A percentile compares a stretch with the other conserved stretches of the same genome.
Evolutionary conservation across 2,888 invertebrate genomes (phyloP).

Genomic region (Serripes groenlandicus): DNA sequence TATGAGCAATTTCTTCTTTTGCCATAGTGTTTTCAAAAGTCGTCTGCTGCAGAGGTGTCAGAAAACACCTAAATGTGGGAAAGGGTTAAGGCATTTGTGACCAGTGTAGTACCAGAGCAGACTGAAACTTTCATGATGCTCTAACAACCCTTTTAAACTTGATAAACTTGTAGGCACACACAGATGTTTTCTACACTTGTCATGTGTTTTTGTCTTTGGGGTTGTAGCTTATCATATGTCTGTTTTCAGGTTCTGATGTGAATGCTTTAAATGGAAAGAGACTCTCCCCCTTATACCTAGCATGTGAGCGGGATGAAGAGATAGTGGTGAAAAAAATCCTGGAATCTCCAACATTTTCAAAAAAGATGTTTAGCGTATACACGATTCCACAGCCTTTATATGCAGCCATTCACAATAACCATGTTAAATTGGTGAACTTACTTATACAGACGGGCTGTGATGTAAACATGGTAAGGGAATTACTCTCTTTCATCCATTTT

Average conservation of each 20-base stretch:
- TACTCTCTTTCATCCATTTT: neutral
- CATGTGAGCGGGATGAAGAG: slow-evolving; percentile 82
- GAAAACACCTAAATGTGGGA: too few relatives aligned
- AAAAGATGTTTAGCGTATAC: slow-evolving; percentile 65
- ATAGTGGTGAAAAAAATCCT: slow-evolving; percentile 78
- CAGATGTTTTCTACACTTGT: too few relatives aligned
- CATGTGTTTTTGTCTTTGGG: too few relatives aligned
- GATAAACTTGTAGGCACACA: too few relatives aligned
- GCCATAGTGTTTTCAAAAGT: too few relatives aligned
- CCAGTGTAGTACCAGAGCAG: too few relatives aligned
- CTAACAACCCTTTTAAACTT: too few relatives aligned
- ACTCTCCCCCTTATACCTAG: slow-evolving; percentile 81
- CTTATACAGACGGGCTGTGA: slow-evolving; percentile 82
- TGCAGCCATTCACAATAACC: slow-evolving; percentile 79
- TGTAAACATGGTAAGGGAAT: slow-evolving; percentile 81
- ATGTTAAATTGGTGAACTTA: slow-evolving; percentile 74
- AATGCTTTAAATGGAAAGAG: slow-evolving; percentile 75
- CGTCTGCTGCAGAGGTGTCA: too few relatives aligned
- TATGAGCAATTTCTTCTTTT: too few relatives aligned
- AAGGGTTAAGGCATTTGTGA: too few relatives aligned
- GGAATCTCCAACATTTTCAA: slow-evolving; percentile 69
- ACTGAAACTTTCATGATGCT: too few relatives aligned
- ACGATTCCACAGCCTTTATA: slow-evolving; percentile 79
- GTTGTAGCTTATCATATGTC: too few relatives aligned
- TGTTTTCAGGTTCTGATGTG: slow-evolving; percentile 84